These are phyloP conservation scores for Drosophila sordidula DNA, from an alignment of 2,888 invertebrate genomes.

Conservation along the genomic window DNA sequence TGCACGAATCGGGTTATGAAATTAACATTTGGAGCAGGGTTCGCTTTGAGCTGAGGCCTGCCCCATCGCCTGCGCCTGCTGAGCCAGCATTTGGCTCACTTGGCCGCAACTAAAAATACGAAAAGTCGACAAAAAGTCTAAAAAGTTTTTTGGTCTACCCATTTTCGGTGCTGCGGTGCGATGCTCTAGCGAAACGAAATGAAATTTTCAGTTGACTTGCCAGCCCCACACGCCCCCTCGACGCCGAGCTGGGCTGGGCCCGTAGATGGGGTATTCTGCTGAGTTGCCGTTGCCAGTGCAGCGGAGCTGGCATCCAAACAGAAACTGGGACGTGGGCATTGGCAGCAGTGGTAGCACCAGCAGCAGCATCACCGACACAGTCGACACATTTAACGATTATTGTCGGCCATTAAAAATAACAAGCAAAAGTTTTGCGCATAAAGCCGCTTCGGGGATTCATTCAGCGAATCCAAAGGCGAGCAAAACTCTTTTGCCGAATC, in stretches of 20 bases:
- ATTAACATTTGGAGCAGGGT: slow-evolving; percentile 71
- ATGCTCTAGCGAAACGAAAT: slow-evolving; percentile 67
- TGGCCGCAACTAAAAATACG: slow-evolving; percentile 73
- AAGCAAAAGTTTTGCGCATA: slow-evolving; percentile 84
- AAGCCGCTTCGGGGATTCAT: slow-evolving; percentile 82
- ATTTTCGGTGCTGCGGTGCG: slow-evolving; percentile 30
- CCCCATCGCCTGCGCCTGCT: slow-evolving; percentile 43
- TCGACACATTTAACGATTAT: slow-evolving; percentile 85
- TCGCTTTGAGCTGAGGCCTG: slow-evolving; percentile 22
- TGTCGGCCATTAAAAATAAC: slow-evolving; percentile 85
- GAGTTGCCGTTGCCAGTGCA: slow-evolving; percentile 62
- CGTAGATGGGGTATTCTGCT: slow-evolving; percentile 50
- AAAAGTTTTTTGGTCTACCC: slow-evolving; percentile 72
- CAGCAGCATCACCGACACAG: slow-evolving; percentile 51
- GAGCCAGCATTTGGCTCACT: slow-evolving; percentile 72
- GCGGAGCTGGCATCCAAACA: slow-evolving; percentile 46
- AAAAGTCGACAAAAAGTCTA: slow-evolving; percentile 82
- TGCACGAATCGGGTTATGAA: slow-evolving; percentile 79
- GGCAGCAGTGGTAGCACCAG: slow-evolving; percentile 26
- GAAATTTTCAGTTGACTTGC: slow-evolving; percentile 79
- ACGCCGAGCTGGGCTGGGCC: slow-evolving; percentile 4
- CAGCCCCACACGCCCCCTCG: slow-evolving; percentile 39
- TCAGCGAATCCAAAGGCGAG: slow-evolving; percentile 67
- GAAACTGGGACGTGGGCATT: slow-evolving; percentile 39
- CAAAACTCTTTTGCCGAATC: slow-evolving; percentile 73